Base-by-base conservation (phyloP, 2,113 vertebrate genomes). In the Stictonetta naevosa region DNA sequence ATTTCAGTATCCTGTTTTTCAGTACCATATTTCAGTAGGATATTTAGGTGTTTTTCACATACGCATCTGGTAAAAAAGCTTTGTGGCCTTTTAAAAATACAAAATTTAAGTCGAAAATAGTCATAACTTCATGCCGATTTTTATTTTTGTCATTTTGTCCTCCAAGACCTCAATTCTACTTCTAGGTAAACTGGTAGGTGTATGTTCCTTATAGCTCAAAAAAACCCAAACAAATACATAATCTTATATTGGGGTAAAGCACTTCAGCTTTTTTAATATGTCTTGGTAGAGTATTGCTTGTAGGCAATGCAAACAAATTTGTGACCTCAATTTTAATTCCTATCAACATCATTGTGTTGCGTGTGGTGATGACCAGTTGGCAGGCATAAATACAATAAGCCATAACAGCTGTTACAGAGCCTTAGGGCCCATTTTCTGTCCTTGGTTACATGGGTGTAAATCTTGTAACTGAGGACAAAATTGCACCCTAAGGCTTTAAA, bases 281-380 rank as follows among this genome's bases (percentile, higher is more conserved):
- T 55, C 20, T 92, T 0, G 0, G 73, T 48, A 16, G 29, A 33
- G 4, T 16, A 7, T 33, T 81, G 44, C 31, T 66, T 50, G 62
- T 53, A 62, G 68, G 48, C 86, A 79, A 14, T 36, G 58, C 48
- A 62, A 53, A 67, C 88, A 38, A 66, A 73, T 83, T 44, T 87
- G 74, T 88, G 68, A 62, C 67, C 91, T 92, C 88, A 74, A 74
- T 95, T 96, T 95, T 91, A 93, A 95, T 79, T 84, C 74, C 69
- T 50, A 7, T 67, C 74, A 87, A 16, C 81, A 74, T 55, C 19
- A 23, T 79, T 91, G 62, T 93, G 50, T 81, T 50, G 33, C 81
- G 31, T 82, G n/a, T 83, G 91, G 77, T 92, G 90, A 92, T 92
- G 90, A 92, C 95, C 93, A 92, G 83, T 96, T 97, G 93, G 95